Percentiles rank a stretch among this genome's conserved stretches.
These are phyloP conservation scores for Gobio gobio DNA, from an alignment of 2,113 vertebrate genomes.

Conservation along the genomic window DNA sequence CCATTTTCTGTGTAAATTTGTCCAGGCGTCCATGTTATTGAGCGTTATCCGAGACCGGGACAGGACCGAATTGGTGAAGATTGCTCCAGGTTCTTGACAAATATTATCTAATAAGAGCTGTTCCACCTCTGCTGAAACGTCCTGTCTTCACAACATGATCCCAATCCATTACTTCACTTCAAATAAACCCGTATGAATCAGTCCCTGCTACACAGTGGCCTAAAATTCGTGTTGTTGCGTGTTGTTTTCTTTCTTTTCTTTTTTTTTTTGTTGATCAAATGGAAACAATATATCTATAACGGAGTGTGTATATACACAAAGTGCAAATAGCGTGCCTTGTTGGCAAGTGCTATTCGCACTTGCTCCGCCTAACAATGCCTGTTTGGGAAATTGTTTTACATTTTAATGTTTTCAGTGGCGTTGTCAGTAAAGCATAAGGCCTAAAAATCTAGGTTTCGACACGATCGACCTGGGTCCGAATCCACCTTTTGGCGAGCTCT, in stretches of 20 bases:
- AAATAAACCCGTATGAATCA: background rate
- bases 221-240: background rate
- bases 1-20: slow-evolving; percentile 88
- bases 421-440: too few species aligned
- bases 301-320: too few species aligned
- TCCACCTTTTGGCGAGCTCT: too few species aligned
- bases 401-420: too few species aligned
- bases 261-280: background rate
- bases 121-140: slow-evolving; percentile 3
- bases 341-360: too few species aligned
- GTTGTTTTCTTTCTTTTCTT: too few species aligned
- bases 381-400: too few species aligned
- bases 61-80: slow-evolving; percentile 79
- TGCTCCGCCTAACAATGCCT: too few species aligned
- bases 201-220: background rate
- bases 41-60: slow-evolving; percentile 75
- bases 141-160: background rate
- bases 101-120: slow-evolving; percentile 66
- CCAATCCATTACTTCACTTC: slow-evolving; percentile 1
- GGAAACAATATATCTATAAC: background rate
- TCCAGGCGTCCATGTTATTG: slow-evolving; percentile 76
- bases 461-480: too few species aligned
- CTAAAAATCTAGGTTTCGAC: too few species aligned
- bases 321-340: too few species aligned
- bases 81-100: slow-evolving; percentile 79